phyloP scores from a whole-genome alignment of 2,888 invertebrate genomes.

The Ypsolopha sequella region DNA sequence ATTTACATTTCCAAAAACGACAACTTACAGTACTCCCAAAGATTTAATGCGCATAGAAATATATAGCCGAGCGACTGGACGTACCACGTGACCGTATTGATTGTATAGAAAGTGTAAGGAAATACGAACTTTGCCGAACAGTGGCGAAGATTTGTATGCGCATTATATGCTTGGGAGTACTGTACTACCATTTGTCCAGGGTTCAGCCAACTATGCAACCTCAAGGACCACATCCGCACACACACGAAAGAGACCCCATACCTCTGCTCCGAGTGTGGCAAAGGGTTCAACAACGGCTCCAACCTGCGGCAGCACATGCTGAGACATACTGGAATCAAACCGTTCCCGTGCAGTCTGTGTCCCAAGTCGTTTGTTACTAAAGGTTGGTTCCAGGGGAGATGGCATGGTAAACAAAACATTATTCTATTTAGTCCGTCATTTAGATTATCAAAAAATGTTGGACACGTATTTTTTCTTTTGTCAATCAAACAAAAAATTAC shows the following conservation, averaged over 20 bases:
- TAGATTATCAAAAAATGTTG: no score
- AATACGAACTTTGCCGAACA: no score
- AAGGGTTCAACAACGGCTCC: slow-evolving; percentile 65
- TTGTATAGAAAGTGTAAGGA: no score
- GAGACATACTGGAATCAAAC: slow-evolving; percentile 66
- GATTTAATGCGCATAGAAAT: no score
- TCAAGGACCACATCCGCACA: slow-evolving; percentile 66
- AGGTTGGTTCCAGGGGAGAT: slow-evolving; percentile 44
- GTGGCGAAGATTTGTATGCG: no score
- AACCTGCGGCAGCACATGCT: slow-evolving; percentile 71
- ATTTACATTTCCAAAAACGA: background rate
- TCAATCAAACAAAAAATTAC: no score
- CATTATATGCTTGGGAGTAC: no score
- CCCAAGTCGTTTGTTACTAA: slow-evolving; percentile 70
- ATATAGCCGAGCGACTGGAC: no score
- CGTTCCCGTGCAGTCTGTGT: slow-evolving; percentile 65
- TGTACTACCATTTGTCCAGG: slow-evolving; percentile 37
- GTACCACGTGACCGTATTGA: no score
- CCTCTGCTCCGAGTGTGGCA: slow-evolving; percentile 68
- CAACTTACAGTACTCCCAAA: background rate
- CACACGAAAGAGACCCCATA: slow-evolving; percentile 69
- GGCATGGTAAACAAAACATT: no score
- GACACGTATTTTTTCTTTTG: no score
- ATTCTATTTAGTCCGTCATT: no score
- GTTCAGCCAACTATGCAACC: slow-evolving; percentile 62